Percentiles rank a stretch among this genome's conserved stretches.
These are phyloP conservation scores for Crenichthys baileyi DNA, from an alignment of 2,797 vertebrate species.

Conservation along the genomic window DNA sequence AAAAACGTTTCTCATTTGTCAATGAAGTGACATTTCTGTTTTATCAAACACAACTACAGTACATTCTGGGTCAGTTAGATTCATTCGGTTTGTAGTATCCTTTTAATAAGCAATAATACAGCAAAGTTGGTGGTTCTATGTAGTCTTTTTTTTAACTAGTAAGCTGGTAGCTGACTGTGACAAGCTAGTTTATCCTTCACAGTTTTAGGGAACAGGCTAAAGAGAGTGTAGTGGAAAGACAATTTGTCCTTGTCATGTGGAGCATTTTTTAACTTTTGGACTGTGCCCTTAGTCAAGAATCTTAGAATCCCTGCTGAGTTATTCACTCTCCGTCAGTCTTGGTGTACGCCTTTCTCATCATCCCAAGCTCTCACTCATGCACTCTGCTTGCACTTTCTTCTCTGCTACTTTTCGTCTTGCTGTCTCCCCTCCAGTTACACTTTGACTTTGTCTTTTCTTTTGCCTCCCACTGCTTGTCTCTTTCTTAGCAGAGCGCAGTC, in stretches of 20 bases:
- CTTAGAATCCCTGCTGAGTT: slow-evolving; percentile 59
- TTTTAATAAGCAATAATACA: slow-evolving; percentile 29
- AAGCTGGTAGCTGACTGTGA: slow-evolving; percentile 43
- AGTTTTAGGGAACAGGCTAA: slow-evolving; percentile 26
- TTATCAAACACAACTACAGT: slow-evolving; percentile 18
- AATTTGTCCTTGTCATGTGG: slow-evolving; percentile 64
- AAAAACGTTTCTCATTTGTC: slow-evolving; percentile 31
- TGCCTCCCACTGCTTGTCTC: slow-evolving; percentile 21
- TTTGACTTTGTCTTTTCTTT: slow-evolving; percentile 42
- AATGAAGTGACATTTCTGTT: slow-evolving; percentile 31
- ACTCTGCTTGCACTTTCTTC: slow-evolving; percentile 24
- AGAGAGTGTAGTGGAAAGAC: slow-evolving; percentile 48
- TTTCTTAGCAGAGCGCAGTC: slow-evolving; percentile 27
- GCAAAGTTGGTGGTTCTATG: slow-evolving; percentile 23
- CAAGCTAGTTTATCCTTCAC: slow-evolving; percentile 43
- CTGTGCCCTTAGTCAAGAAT: slow-evolving; percentile 44
- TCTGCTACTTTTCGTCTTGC: slow-evolving; percentile 46
- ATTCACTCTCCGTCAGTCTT: slow-evolving; percentile 44
- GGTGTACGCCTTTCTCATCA: slow-evolving; percentile 39
- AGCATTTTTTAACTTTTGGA: slow-evolving; percentile 49
- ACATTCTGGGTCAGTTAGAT: slow-evolving; percentile 18
- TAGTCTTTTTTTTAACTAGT: slow-evolving; percentile 16
- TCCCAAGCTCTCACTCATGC: slow-evolving; percentile 39
- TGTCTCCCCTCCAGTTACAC: slow-evolving; percentile 51
- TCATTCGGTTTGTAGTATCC: slow-evolving; percentile 23